Evolutionary conservation across 2,113 vertebrate species (phyloP), one percentile per base, ranked within the genome.

Genomic region (Egretta garzetta): DNA sequence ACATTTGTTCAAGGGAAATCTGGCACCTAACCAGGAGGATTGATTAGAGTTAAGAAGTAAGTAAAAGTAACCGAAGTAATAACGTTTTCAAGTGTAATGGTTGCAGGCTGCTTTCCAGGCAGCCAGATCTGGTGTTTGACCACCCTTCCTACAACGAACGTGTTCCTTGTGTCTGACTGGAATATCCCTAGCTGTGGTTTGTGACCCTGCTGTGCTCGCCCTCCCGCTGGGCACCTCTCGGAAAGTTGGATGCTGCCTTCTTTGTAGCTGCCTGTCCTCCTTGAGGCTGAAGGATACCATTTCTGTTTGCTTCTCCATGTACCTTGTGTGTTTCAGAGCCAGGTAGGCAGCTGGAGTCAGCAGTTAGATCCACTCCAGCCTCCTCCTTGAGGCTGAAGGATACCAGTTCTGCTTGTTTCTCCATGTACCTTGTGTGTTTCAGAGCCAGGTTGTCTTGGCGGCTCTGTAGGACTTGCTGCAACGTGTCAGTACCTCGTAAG

Each of bases 171-270:
- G 26, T 73, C 24, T 32, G 18, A 21, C 30, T 49, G 43, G 45
- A 64, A 37, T 12, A 28, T 27, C 15, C 3, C 32, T 58, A 32
- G 17, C 70, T 84, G 52, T 2, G 1, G 12, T 32, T 50, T 22
- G 8, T 64, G 70, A 27, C 45, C 18, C 28, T 0, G 6, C 33
- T 52, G 17, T 0, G 0, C 28, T 64, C 0, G 1, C 22, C 23
- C 3, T 85, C 26, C 19, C 0, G 0, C 18, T 75, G 60, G n/a
- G n/a, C 66, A 59, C 27, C 16, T 58, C 18, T 24, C 1, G 3
- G 28, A 41, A 75, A 66, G 21, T 0, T 92, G 67, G 37, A 28
- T 52, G 41, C 79, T 85, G 37, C 50, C 4, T 6, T 10, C 53
- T 47, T 27, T 39, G 18, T 75, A 30, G 39, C 82, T 74, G 17